Evolutionary conservation across 2,888 invertebrate genomes (phyloP).

Genomic region (Eupithecia subumbrata): DNA sequence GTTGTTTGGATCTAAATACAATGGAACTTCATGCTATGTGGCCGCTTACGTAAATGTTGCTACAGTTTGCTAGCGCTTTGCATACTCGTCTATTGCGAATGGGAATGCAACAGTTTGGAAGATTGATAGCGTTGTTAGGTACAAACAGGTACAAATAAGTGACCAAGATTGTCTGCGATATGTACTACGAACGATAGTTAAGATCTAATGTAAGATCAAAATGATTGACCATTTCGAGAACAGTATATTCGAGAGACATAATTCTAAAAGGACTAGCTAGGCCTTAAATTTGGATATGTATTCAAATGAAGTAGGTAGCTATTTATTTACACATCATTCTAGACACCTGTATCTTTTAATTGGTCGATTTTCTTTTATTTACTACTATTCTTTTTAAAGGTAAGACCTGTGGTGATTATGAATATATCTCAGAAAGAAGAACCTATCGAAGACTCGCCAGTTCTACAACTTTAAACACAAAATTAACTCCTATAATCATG

Average conservation of each 20-base stretch:
- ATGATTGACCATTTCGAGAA: not conserved
- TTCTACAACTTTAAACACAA: too few species aligned
- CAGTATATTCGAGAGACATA: not conserved
- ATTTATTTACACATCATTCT: not conserved
- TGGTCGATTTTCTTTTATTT: too few species aligned
- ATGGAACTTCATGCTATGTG: conserved; percentile 55
- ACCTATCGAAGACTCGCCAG: not conserved
- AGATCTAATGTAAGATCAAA: not conserved
- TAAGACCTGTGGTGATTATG: not conserved
- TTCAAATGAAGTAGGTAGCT: not conserved
- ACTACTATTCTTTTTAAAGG: too few species aligned
- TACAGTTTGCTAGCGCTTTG: conserved; percentile 38
- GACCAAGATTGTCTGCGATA: not conserved
- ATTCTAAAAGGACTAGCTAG: not conserved
- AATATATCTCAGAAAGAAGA: not conserved
- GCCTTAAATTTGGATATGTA: not conserved
- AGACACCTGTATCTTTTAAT: not conserved
- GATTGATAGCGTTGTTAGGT: conserved; percentile 18
- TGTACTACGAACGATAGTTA: not conserved
- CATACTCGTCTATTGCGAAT: conserved; percentile 24
- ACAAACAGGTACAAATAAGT: conserved; percentile 9
- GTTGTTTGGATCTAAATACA: conserved; percentile 51
- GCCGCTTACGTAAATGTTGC: conserved; percentile 45
- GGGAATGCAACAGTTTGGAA: conserved; percentile 11
- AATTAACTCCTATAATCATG: too few species aligned